Base-by-base conservation (phyloP, 2,797 vertebrate genomes). In the Corythornis leucogaster region DNA sequence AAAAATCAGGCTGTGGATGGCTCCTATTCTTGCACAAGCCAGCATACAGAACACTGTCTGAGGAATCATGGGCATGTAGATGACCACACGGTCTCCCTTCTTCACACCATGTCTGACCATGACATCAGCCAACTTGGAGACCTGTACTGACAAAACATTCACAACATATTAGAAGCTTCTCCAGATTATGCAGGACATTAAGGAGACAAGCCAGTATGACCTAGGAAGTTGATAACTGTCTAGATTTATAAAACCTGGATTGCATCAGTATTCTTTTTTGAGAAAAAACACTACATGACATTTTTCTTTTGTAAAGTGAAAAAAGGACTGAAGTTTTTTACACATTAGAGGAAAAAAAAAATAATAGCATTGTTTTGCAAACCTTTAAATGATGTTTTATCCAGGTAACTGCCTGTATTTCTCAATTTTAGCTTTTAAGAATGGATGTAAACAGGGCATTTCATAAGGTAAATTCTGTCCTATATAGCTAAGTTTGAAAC, bases 61-160 rank as follows among this genome's bases (percentile, higher is more conserved):
- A 2, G 99, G 99, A 85, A 99, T 98, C 99, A 99, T 99, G 53
- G 99, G 99, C 99, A 99, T 99, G 96, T 99, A 99, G 96, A 99
- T 99, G 75, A 99, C 98, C 33, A 99, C 99, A 50, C 98, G 97
- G 80, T 99, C 99, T 31, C 99, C 99, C 85, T 98, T 99, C 86
- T 85, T 96, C 46, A 99, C 98, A 3, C 99, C 99, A 20, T 99
- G 96, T 82, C 97, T 99, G 92, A 98, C 98, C 89, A 99, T 93
- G 62, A 99, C 98, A 75, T 98, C 98, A n/a, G 99, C 99, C 89
- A 99, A 94, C 91, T 95, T 98, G 70, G 99, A 99, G 46, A 99
- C 98, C 98, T 99, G 86, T 69, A 90, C 30, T 69, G 68, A 87
- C 35, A 93, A 94, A 87, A 95, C 6, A 79, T 69, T 57, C 26